Percentiles rank a stretch among this genome's conserved stretches.
Conservation (phyloP, 2,113 vertebrate species). For the Vidua macroura region DNA sequence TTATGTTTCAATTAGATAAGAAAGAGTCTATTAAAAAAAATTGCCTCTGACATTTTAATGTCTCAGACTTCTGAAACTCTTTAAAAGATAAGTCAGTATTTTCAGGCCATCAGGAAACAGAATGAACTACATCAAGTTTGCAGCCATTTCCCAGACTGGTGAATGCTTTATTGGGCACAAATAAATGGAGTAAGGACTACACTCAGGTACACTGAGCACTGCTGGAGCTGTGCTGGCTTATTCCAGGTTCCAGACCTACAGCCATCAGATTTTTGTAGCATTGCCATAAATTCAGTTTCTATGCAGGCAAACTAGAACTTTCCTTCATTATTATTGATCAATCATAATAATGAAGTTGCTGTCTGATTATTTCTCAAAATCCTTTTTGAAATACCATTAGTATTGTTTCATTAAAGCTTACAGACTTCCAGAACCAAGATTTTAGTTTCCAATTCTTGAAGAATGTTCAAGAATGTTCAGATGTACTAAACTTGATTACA, state of each 20-base stretch:
- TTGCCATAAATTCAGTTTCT: not conserved
- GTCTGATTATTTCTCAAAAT: not conserved
- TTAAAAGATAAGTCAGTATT: not conserved
- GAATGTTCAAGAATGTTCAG: not conserved
- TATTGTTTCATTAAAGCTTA: not conserved
- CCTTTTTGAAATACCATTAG: not conserved
- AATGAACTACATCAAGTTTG: not conserved
- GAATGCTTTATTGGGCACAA: not conserved
- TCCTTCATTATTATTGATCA: not conserved
- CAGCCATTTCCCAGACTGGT: not conserved
- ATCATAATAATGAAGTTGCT: not conserved
- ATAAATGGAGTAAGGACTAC: not conserved
- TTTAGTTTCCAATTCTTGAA: not conserved
- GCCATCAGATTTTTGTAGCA: not conserved
- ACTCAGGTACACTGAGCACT: too few relatives aligned
- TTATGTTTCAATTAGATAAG: constrained; percentile 43
- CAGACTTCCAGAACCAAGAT: not conserved
- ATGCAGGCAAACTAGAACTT: not conserved
- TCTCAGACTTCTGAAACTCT: constrained; percentile 10
- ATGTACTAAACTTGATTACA: not conserved
- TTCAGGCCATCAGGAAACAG: not conserved
- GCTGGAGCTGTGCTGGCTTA: not conserved
- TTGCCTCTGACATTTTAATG: constrained; percentile 18
- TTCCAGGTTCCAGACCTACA: not conserved
- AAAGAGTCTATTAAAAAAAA: constrained; percentile 55